These are phyloP conservation scores for Chaetodon auriga DNA, from an alignment of 2,113 vertebrate species.

Conservation along the genomic window DNA sequence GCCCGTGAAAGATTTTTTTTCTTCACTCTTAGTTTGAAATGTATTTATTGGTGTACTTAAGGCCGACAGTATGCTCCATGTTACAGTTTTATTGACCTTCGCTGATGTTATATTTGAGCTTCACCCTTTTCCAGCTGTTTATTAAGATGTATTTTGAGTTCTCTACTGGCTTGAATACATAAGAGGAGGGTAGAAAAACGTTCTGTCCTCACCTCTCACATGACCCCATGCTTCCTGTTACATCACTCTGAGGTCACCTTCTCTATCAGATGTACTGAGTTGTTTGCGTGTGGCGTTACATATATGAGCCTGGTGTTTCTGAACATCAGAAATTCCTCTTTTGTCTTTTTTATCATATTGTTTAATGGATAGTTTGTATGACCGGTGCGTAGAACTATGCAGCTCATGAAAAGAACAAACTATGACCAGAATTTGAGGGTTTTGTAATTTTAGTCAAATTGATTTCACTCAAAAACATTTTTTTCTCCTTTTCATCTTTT, in stretches of 20 bases:
- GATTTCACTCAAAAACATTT: neutral
- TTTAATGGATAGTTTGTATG: neutral
- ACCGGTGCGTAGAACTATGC: neutral
- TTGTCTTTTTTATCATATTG: neutral
- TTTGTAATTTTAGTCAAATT: neutral
- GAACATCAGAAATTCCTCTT: neutral
- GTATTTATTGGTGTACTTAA: slow-evolving; percentile 67
- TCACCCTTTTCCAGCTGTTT: slow-evolving; percentile 21
- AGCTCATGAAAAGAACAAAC: neutral
- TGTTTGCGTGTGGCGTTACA: neutral
- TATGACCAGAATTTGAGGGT: neutral
- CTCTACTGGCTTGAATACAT: neutral
- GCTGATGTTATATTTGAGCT: slow-evolving; percentile 30
- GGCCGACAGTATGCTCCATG: slow-evolving; percentile 26
- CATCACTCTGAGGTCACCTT: slow-evolving; percentile 13
- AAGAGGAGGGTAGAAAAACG: neutral
- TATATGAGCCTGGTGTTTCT: slow-evolving; percentile 17
- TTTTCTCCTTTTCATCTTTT: neutral
- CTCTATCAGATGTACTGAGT: neutral
- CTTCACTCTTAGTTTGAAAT: slow-evolving; percentile 38
- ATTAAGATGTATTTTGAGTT: neutral
- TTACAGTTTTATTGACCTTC: slow-evolving; percentile 22
- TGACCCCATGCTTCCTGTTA: slow-evolving; percentile 30
- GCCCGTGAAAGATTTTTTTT: slow-evolving; percentile 60
- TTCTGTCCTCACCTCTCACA: neutral